Evolutionary conservation across 23 tunicate species (phyloP), one percentile per base, ranked within the genome.

Genomic region (Botrylloides violaceus): DNA sequence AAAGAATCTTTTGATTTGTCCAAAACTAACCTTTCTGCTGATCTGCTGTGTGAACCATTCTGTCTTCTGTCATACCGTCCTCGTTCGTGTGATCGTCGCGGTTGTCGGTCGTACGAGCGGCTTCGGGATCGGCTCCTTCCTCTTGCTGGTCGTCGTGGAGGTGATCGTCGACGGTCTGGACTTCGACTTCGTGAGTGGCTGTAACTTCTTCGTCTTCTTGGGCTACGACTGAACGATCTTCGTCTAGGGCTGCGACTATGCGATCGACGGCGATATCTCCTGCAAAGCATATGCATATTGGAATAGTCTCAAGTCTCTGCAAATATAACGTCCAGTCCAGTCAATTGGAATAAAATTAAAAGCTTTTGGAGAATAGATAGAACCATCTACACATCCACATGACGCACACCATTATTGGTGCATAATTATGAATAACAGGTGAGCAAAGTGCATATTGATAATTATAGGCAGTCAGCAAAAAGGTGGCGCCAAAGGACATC

Each of bases 191-290:
- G 59, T 23, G 94, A 85, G 1, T 84, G 74, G 43, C 75, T 76
- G 79, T 87, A 70, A 18, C 74, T 68, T 24, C 58, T 21, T 1
- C 95, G 71, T 4, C 86, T 71, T 2, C 92, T 64, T n/a, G 92
- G 92, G 55, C 92, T 84, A 18, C 92, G 66, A 36, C 92, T 84
- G 9, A 43, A 43, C 53, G 53, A 43, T 9, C 92, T 60, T 20
- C 86, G 70, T 6, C 95, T 76, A 20, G 95, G 95, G 53, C 95
- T 87, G 32, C 95, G 73, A 30, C 95, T 87, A 82, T 80, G 62
- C 2, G 86, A 76, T 0, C 82, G 76, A 3, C 79, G 57, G 0
- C 84, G 39, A 30, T 37, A 23, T 35, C 74, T 37, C 38, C 25
- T 4, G 27, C 29, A 6, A 21, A 32, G 26, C 47, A 7, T 30